Base-by-base conservation (phyloP, 2,113 vertebrate genomes). In the Tragulus kanchil region DNA sequence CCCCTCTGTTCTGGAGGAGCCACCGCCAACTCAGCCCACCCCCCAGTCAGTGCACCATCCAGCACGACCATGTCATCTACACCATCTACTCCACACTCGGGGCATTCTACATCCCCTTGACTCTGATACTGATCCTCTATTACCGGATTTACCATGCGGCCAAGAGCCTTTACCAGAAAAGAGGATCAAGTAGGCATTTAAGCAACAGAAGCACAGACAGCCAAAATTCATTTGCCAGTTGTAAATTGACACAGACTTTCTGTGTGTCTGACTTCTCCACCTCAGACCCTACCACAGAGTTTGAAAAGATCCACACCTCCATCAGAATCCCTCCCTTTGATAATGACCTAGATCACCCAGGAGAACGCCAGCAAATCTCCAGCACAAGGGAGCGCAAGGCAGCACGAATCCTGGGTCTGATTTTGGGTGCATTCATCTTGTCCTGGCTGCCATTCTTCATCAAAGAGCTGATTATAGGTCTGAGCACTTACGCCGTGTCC, bases 371-470 rank as follows among this genome's bases (percentile, higher is more conserved):
- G 93, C 99, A 99, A 95, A 99, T 99, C 90, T 99, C 99, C 88
- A 99, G 98, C 0, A 98, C 98, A 0, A 98, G 99, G 15, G 99
- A 99, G 86, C 98, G 99, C 90, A 99, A 99, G 93, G 99, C 99
- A 3, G 99, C 99, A 1, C 99, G 99, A 5, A 99, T 99, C 85
- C 98, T 99, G 28, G 99, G 99, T 50, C 98, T 99, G 95, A 99
- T 99, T 97, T 98, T 99, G 78, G 99, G 99, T 11, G 99, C 99
- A 48, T 99, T 99, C 98, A 99, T 99, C 93, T 81, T 99, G 96
- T 99, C 99, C 73, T 99, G 99, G 99, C 97, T 99, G 94, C 99
- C 99, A 14, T 99, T 99, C 98, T 99, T 99, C 95, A 98, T 99
- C 85, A 99, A 99, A 96, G 99, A 99, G 96, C 94, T 99, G 58